Conservation (phyloP, 1,140 invertebrate genomes). For the Drosophila burlai region DNA sequence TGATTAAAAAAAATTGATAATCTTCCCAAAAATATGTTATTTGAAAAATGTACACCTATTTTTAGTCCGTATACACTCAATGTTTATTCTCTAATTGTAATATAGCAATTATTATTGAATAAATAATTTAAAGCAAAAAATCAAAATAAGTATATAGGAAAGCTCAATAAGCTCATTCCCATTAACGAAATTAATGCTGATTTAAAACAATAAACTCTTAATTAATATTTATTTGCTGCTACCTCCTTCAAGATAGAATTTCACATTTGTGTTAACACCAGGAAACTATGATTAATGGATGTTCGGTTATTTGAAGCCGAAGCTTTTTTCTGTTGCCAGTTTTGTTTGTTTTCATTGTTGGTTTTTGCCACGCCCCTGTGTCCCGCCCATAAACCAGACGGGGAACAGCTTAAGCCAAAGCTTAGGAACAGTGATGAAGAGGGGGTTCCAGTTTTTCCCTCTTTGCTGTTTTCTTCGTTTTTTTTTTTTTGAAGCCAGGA, state of each 20-base stretch:
- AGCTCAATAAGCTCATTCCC: no score
- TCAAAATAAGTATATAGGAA: not conserved
- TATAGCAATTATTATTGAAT: not conserved
- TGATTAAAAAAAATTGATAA: not conserved
- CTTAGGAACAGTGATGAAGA: slow-evolving; percentile 16
- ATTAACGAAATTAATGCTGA: not conserved
- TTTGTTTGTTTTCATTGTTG: slow-evolving; percentile 16
- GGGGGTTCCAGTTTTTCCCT: not conserved
- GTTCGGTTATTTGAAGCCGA: slow-evolving; percentile 15
- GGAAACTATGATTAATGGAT: slow-evolving; percentile 31
- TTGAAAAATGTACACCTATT: not conserved
- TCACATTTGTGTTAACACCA: slow-evolving; percentile 25
- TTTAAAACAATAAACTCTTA: slow-evolving; percentile 6
- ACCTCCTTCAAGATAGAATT: slow-evolving; percentile 10
- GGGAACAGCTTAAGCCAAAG: slow-evolving; percentile 28
- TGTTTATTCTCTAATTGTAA: not conserved
- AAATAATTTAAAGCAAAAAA: not conserved
- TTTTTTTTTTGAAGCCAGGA: not conserved
- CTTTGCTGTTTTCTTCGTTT: not conserved
- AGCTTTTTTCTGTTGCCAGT: slow-evolving; percentile 4
- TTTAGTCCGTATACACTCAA: not conserved
- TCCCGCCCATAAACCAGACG: slow-evolving; percentile 36
- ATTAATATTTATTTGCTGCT: slow-evolving; percentile 13
- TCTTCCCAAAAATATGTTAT: not conserved
- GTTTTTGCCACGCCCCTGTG: slow-evolving; percentile 4